These are phyloP conservation scores for Axea sp. DNA, from an alignment of 2,888 invertebrate species.

Conservation along the genomic window DNA sequence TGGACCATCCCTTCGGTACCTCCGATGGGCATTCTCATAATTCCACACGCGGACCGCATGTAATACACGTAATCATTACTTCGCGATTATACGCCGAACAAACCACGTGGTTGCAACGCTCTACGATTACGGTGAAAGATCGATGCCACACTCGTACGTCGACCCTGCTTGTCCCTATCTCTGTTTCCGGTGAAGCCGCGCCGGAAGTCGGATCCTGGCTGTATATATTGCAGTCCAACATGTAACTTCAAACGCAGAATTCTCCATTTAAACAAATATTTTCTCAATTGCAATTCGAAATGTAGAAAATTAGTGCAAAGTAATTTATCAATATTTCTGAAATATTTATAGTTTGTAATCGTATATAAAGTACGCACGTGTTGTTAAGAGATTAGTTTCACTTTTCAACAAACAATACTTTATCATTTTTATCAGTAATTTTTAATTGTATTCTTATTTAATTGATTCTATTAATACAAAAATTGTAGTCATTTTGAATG, in stretches of 20 bases:
- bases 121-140: conserved; percentile 55
- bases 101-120: conserved; percentile 56
- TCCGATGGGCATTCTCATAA: conserved; percentile 47
- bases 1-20: conserved; percentile 26
- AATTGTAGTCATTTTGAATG: too few relatives aligned
- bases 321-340: too few relatives aligned
- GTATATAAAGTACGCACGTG: too few relatives aligned
- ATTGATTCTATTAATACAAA: too few relatives aligned
- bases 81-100: conserved; percentile 51
- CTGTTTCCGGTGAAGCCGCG: conserved; percentile 54
- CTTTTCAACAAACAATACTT: too few relatives aligned
- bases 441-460: too few relatives aligned
- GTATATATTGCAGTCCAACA: conserved; percentile 36
- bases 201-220: conserved; percentile 50
- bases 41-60: conserved; percentile 50
- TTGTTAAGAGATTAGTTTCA: too few relatives aligned
- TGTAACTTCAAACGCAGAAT: conserved; percentile 9
- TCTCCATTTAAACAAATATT: background rate
- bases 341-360: too few relatives aligned
- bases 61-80: conserved; percentile 57
- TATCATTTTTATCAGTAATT: too few relatives aligned
- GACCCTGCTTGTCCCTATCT: conserved; percentile 60
- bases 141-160: conserved; percentile 57
- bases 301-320: too few relatives aligned
- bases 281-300: conserved; percentile 1